Conservation (phyloP, 37 sponge, comb jelly and placozoan species). For the Geodia barretti region DNA sequence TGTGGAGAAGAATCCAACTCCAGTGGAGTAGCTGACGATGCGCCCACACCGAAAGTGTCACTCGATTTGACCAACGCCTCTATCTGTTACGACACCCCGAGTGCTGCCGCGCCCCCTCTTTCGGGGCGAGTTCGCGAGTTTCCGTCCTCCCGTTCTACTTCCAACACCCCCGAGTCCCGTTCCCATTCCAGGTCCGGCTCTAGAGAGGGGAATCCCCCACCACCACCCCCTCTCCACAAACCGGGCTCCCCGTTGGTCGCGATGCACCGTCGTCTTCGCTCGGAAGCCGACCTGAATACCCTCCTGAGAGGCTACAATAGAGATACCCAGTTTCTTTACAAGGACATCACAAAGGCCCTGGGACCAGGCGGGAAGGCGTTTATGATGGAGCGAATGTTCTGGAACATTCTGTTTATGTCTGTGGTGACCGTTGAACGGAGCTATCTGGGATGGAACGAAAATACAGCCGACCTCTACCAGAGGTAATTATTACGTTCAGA, state of each 20-base stretch:
- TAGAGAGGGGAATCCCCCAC: neutral
- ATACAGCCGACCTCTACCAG: slow-evolving; percentile 55
- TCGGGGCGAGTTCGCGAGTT: too few species aligned
- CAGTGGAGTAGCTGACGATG: too few species aligned
- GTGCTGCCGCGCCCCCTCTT: too few species aligned
- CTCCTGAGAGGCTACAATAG: neutral
- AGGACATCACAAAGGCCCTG: slow-evolving; percentile 43
- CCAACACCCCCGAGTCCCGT: too few species aligned
- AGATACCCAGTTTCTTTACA: slow-evolving; percentile 44
- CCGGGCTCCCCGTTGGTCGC: neutral
- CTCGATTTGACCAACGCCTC: too few species aligned
- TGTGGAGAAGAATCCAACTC: too few species aligned
- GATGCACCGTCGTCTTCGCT: slow-evolving; percentile 2
- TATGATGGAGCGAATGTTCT: slow-evolving; percentile 48
- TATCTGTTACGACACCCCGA: too few species aligned
- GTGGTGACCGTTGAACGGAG: slow-evolving; percentile 36
- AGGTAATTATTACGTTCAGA: too few species aligned
- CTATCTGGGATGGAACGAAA: slow-evolving; percentile 78
- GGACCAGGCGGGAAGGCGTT: slow-evolving; percentile 9
- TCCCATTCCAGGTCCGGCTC: neutral
- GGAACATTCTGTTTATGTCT: slow-evolving; percentile 63
- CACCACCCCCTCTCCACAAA: neutral
- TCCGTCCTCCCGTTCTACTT: too few species aligned
- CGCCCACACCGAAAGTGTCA: too few species aligned
- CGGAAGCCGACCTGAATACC: too few species aligned